A percentile compares a stretch with the other conserved stretches of the same genome.
Evolutionary conservation across 2,797 vertebrate genomes (phyloP).

Genomic region (Pseudotriccus pelzelni): DNA sequence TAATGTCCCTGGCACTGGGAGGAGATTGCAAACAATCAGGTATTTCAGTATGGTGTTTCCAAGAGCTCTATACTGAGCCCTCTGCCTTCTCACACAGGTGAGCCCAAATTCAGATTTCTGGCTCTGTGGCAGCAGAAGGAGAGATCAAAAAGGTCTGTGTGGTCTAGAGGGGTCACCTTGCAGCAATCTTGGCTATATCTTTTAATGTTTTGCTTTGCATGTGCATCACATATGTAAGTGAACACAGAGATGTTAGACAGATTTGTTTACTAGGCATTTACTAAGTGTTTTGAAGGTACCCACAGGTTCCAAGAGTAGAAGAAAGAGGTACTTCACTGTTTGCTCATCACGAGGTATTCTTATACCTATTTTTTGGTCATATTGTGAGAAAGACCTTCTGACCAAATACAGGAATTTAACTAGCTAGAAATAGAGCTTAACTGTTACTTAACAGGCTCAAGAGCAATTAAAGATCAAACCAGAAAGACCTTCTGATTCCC

Average conservation of each 20-base stretch:
- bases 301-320: not conserved
- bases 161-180: not conserved
- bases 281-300: not conserved
- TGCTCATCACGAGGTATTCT: not conserved
- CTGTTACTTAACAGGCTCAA: constrained; percentile 22
- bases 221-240: not conserved
- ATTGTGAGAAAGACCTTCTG: not conserved
- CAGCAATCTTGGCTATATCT: not conserved
- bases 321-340: not conserved
- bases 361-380: not conserved
- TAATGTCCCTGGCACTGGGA: not conserved
- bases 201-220: not conserved
- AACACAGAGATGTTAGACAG: not conserved
- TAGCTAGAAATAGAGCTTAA: constrained; percentile 25
- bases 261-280: not conserved
- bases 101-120: not conserved
- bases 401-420: constrained; percentile 25
- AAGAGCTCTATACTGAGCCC: not conserved
- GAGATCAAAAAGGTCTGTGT: not conserved
- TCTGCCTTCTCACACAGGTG: not conserved
- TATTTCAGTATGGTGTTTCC: not conserved
- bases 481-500: not conserved
- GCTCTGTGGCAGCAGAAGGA: not conserved
- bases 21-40: not conserved
- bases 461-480: constrained; percentile 29